phyloP scores from a whole-genome alignment of 92 coral and sea anemone genomes.

The Porites lobata region DNA sequence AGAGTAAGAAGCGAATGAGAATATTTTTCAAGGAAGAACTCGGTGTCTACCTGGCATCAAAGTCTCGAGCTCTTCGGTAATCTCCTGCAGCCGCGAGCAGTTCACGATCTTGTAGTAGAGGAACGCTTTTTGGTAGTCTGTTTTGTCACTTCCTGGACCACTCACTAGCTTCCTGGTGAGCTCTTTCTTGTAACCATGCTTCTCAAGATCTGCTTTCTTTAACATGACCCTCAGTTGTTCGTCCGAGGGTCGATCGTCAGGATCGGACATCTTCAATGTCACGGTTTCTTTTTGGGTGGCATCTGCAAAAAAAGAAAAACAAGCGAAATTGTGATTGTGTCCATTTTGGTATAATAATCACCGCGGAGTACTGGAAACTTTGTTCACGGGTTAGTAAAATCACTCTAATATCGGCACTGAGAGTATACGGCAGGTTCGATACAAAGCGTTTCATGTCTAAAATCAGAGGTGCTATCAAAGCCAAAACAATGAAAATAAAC shows the following conservation, averaged over 20 bases:
- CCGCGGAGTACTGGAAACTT: no score
- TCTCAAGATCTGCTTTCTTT: background rate
- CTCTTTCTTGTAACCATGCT: background rate
- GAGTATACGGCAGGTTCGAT: no score
- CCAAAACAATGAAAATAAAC: no score
- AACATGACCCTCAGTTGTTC: background rate
- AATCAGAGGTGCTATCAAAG: no score
- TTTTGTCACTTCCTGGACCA: constrained; percentile 34
- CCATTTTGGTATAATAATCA: no score
- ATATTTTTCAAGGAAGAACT: background rate
- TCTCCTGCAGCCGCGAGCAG: background rate
- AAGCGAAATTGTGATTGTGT: no score
- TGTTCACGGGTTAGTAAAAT: no score
- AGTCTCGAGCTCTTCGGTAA: background rate
- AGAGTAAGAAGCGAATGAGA: background rate
- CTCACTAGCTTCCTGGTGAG: constrained; percentile 21
- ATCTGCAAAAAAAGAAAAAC: background rate
- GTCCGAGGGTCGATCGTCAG: background rate
- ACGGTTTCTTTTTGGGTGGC: background rate
- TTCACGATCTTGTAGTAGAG: background rate
- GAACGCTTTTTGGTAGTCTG: background rate
- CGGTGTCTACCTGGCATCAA: background rate
- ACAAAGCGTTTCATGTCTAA: no score
- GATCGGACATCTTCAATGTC: background rate
- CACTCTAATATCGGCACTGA: no score